phyloP scores from a whole-genome alignment of 2,797 vertebrate genomes.

The Megalops cyprinoides region DNA sequence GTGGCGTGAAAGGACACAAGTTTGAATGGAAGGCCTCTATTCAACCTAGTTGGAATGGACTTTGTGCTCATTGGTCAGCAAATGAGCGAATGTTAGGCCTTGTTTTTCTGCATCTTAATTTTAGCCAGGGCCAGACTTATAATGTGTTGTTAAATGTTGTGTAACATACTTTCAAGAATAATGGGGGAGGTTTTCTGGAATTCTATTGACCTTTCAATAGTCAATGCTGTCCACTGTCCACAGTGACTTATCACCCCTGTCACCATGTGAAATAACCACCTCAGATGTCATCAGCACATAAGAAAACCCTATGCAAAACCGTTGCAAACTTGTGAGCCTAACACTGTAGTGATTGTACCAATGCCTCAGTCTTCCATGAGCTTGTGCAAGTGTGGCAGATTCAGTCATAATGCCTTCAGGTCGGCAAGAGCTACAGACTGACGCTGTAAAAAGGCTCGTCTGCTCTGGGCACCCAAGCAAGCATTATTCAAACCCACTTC shows the following conservation, averaged over 20 bases:
- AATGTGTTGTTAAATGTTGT: too few species aligned
- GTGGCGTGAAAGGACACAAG: neutral
- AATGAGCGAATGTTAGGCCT: neutral
- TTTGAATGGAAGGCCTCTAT: neutral
- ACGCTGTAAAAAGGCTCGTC: neutral
- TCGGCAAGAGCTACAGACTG: neutral
- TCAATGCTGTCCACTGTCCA: too few species aligned
- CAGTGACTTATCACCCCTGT: too few species aligned
- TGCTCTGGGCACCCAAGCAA: constrained; percentile 8
- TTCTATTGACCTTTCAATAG: too few species aligned
- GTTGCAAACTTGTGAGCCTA: neutral
- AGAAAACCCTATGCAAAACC: neutral
- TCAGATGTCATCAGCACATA: neutral
- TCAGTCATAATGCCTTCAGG: constrained; percentile 2
- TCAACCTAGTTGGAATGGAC: neutral
- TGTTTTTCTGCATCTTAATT: neutral
- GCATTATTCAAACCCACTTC: constrained; percentile 25
- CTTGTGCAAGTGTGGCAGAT: neutral
- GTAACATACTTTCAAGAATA: too few species aligned
- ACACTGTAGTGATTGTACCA: constrained; percentile 17
- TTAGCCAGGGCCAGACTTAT: neutral
- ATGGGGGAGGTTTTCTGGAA: too few species aligned
- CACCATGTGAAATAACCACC: too few species aligned
- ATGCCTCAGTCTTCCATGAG: neutral
- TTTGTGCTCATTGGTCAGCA: neutral